These are phyloP conservation scores for Microctonus brassicae DNA, from an alignment of 2,888 invertebrate genomes.

Conservation along the genomic window DNA sequence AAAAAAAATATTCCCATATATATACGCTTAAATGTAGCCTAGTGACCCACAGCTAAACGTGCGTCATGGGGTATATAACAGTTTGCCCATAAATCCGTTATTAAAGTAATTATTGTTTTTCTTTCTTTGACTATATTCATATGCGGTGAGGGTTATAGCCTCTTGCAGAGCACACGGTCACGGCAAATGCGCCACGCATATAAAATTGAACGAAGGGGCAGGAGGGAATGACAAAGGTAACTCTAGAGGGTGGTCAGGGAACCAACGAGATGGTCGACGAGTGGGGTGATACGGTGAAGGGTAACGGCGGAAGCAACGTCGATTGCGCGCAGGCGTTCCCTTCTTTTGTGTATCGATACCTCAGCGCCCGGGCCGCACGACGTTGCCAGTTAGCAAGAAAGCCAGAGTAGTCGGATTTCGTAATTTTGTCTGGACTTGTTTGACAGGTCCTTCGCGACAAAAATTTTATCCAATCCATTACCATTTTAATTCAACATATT, in stretches of 20 bases:
- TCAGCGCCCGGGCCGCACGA: conserved; percentile 60
- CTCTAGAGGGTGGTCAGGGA: conserved; percentile 25
- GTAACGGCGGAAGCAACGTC: conserved; percentile 53
- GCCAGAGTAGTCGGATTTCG: conserved; percentile 54
- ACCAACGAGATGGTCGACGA: conserved; percentile 13
- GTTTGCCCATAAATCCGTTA: not conserved
- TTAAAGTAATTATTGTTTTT: not conserved
- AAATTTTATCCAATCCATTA: conserved; percentile 10
- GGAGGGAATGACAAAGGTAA: not conserved
- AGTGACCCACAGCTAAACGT: not conserved
- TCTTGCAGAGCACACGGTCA: conserved; percentile 40
- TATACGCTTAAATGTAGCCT: not conserved
- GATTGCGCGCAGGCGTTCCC: conserved; percentile 64
- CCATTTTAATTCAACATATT: not conserved
- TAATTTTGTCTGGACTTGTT: conserved; percentile 66
- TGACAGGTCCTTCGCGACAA: conserved; percentile 53
- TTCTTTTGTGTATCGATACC: conserved; percentile 57
- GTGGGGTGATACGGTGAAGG: conserved; percentile 11
- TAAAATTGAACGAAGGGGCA: not conserved
- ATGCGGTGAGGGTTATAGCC: conserved; percentile 7
- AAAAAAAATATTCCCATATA: not conserved
- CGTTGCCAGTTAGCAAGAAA: conserved; percentile 39
- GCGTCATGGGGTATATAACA: not conserved
- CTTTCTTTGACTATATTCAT: not conserved
- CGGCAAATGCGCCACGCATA: conserved; percentile 41